Base-by-base conservation (phyloP, 2,888 invertebrate species). In the Caenorhabditis panamensis region DNA sequence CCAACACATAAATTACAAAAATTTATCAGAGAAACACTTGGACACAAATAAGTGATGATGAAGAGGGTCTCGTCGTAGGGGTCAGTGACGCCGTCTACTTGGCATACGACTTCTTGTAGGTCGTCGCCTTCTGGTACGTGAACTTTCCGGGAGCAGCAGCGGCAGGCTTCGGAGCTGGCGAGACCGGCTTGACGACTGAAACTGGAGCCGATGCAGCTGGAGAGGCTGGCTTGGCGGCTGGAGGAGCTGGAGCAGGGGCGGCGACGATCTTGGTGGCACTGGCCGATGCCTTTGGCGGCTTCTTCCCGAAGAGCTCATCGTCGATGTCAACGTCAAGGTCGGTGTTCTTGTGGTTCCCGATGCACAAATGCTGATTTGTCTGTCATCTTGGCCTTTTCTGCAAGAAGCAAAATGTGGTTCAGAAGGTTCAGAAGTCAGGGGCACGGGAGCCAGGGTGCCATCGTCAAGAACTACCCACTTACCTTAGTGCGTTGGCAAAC, bases 351-450 rank as follows among this genome's bases (percentile, higher is more conserved):
- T 76, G 76, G 41, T 76, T 80, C 41, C 79, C 79, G 61, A 79
- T 79, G 82, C 53, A 82, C 79, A 47, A 82, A 82, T 24, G 82
- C 82, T 51, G 79, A 79, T 72, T 82, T 82, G 69, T 82, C 82
- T 41, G 82, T 79, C 82, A 79, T 82, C 54, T 61, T 36, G 63
- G 44, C 51, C 67, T 73, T 68, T 72, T 72, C 71, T 71, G 71
- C n/a, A 72, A 54, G 20, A 53, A 0, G 56, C 31, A 72, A 54
- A 64, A 31, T n/a, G 20, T n/a, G n/a, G n/a, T n/a, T n/a, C n/a
- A n/a, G n/a, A n/a, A n/a, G n/a, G n/a, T n/a, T n/a, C n/a, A n/a
- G n/a, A n/a, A n/a, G n/a, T n/a, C n/a, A n/a, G n/a, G n/a, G n/a
- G n/a, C n/a, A n/a, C n/a, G n/a, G n/a, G n/a, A n/a, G n/a, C n/a